These are phyloP conservation scores for Kryptolebias ocellatus DNA, from an alignment of 2,797 vertebrate genomes.

Conservation along the genomic window DNA sequence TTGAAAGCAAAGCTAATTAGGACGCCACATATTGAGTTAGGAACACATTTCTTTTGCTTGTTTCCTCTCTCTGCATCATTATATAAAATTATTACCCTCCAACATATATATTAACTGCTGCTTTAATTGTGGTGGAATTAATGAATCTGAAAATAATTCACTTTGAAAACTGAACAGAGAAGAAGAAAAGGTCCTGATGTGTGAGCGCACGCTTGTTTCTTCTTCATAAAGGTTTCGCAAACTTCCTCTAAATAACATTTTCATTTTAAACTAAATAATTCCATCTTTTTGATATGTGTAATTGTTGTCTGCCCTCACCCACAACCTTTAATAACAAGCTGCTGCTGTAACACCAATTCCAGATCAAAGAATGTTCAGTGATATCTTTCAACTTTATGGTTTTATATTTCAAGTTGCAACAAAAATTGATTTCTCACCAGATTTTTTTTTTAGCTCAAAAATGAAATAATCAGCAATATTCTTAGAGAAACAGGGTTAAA, in stretches of 20 bases:
- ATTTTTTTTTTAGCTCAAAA: too few species aligned
- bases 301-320: conserved; percentile 69
- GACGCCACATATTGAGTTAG: conserved; percentile 20
- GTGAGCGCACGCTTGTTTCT: conserved; percentile 20
- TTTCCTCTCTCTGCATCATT: conserved; percentile 57
- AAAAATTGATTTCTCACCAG: too few species aligned
- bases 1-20: conserved; percentile 62
- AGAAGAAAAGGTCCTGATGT: conserved; percentile 50
- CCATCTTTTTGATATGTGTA: conserved; percentile 74
- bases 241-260: conserved; percentile 73
- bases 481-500: too few species aligned
- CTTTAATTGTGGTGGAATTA: conserved; percentile 60
- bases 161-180: conserved; percentile 49
- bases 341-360: not conserved
- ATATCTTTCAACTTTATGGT: too few species aligned
- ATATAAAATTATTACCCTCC: conserved; percentile 62
- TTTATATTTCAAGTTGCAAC: too few species aligned
- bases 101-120: conserved; percentile 54
- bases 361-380: too few species aligned
- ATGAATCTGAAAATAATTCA: conserved; percentile 66
- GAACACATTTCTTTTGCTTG: conserved; percentile 26
- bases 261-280: conserved; percentile 75
- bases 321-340: conserved; percentile 9
- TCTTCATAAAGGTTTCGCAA: conserved; percentile 53
- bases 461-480: too few species aligned